Base-by-base conservation (phyloP, 2,888 invertebrate species). In the Dasysyrphus tricinctus region DNA sequence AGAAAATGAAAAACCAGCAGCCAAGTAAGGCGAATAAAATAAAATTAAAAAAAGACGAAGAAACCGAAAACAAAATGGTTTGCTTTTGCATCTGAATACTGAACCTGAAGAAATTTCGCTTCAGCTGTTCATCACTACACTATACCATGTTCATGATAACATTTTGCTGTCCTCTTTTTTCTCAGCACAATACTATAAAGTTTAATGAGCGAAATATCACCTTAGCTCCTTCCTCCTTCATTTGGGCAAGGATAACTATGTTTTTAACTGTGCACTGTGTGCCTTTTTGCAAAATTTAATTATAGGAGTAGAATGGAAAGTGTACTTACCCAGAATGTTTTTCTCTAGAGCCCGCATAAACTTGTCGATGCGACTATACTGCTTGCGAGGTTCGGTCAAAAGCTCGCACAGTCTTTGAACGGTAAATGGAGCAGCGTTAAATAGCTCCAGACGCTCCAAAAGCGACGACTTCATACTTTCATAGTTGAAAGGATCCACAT, bases 271-370 rank as follows among this genome's bases (percentile, higher is more conserved):
- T 51, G 24, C 6, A 29, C 54, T 11, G 1, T 16, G 11, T n/a
- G 39, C 6, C 9, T 19, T 47, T 67, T 57, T 65, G 56, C n/a
- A 12, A 49, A 34, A 69, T 42, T 39, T 54, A 54, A 73, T 47
- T 16, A 59, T 59, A 56, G 24, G 6, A 32, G 12, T 3, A 54
- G 12, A 44, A 85, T 44, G 63, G 56, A 54, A 56, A 74, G 65
- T 61, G 59, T 67, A 87, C 90, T 90, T 89, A 92, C 92, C 92
- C 89, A 97, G 93, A 89, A 98, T 97, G 90, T 97, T 97, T 93
- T 99, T 99, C 92, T 99, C 99, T 81, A 99, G 94, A 0, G 99
- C 99, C 80, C 99, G 94, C 96, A 99, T 97, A 91, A 97, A 99
- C 92, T 99, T 99, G 91, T 99, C 99, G 85, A 98, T 96, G 85